Conservation (phyloP, 2,797 vertebrate genomes). For the Chanos chanos region DNA sequence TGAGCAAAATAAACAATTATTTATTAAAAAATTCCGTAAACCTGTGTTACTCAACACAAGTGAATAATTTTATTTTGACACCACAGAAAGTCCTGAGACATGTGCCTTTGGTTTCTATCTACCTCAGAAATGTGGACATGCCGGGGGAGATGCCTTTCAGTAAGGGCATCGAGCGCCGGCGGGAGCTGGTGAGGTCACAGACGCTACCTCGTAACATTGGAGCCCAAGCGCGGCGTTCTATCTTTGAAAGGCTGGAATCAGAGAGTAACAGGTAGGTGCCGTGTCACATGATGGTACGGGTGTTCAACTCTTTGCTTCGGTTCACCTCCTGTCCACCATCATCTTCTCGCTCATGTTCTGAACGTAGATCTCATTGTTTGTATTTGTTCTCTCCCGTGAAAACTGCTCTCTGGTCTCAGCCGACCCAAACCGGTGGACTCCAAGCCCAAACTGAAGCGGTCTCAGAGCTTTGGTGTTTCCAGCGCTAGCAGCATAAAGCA, state of each 20-base stretch:
- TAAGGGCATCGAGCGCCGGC: constrained; percentile 73
- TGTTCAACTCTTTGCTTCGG: not conserved
- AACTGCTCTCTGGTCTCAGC: constrained; percentile 33
- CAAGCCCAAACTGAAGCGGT: constrained; percentile 89
- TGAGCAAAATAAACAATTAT: too few relatives aligned
- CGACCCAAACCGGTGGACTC: constrained; percentile 71
- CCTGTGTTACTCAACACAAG: too few relatives aligned
- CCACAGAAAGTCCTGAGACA: too few relatives aligned
- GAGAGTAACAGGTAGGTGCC: constrained; percentile 73
- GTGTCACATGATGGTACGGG: not conserved
- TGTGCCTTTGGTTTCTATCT: constrained; percentile 4
- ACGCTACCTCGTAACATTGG: constrained; percentile 85
- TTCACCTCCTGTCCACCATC: not conserved
- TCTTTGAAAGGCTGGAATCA: constrained; percentile 85
- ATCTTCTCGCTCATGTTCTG: not conserved
- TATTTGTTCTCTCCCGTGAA: not conserved
- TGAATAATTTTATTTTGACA: too few relatives aligned
- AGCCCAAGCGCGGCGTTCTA: constrained; percentile 80
- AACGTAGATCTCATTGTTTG: not conserved
- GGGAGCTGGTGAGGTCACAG: constrained; percentile 91
- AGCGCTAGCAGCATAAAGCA: constrained; percentile 97
- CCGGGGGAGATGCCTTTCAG: constrained; percentile 42
- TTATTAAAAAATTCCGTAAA: too few relatives aligned
- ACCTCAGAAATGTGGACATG: constrained; percentile 51
- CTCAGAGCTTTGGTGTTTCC: constrained; percentile 93